Conservation (phyloP, 2,888 invertebrate genomes). For the Platycheirus albimanus region DNA sequence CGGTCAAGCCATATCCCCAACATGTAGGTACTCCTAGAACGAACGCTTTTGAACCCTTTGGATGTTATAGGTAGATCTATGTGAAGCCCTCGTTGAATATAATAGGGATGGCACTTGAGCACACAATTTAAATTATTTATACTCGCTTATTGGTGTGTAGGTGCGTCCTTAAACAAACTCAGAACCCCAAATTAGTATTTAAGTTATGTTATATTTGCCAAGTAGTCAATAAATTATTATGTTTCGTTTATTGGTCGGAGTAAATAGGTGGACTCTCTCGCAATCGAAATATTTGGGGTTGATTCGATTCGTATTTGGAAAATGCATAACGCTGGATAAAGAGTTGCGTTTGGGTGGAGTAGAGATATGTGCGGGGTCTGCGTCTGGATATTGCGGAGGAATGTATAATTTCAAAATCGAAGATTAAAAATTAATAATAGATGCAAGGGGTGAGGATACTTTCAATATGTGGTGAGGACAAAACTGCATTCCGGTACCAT, state of each 20-base stretch:
- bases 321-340: too few species aligned
- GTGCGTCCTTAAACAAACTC: constrained; percentile 48
- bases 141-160: neutral
- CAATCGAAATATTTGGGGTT: neutral
- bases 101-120: constrained; percentile 34
- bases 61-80: neutral
- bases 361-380: too few species aligned
- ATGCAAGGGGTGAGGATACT: too few species aligned
- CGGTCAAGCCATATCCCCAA: neutral
- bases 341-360: too few species aligned
- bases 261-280: constrained; percentile 17
- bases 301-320: neutral
- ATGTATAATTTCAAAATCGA: too few species aligned
- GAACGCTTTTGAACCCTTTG: constrained; percentile 3
- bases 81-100: neutral
- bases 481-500: too few species aligned
- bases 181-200: constrained; percentile 71
- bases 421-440: too few species aligned
- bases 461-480: too few species aligned
- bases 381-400: too few species aligned
- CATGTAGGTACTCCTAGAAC: too few species aligned
- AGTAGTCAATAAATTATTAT: constrained; percentile 72
- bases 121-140: constrained; percentile 56
- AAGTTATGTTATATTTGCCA: constrained; percentile 73
- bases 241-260: constrained; percentile 59